Evolutionary conservation across 2,888 invertebrate genomes (phyloP).

Genomic region (Diachrysia chrysitis): DNA sequence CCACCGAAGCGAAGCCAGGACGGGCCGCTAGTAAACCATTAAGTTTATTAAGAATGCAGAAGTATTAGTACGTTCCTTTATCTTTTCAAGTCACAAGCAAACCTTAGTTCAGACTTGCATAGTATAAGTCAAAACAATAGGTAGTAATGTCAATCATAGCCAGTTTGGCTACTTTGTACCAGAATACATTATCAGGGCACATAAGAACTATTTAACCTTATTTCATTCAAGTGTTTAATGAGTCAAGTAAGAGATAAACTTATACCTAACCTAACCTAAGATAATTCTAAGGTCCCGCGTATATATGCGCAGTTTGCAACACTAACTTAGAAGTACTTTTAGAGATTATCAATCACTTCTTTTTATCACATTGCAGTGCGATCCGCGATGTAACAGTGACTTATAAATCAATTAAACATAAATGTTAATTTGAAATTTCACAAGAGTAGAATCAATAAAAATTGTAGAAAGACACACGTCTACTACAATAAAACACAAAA

Average conservation of each 20-base stretch:
- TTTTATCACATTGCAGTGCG: background rate
- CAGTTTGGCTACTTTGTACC: background rate
- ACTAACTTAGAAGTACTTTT: background rate
- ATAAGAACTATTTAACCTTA: background rate
- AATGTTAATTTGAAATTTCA: too few species aligned
- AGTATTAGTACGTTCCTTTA: background rate
- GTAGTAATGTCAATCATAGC: background rate
- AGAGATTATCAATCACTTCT: background rate
- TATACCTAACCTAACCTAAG: constrained; percentile 34
- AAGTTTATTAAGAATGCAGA: background rate
- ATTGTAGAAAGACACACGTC: background rate
- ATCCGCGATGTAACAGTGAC: too few species aligned
- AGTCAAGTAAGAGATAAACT: constrained; percentile 22
- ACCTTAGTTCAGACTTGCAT: background rate
- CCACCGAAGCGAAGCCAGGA: too few species aligned
- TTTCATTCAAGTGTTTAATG: constrained; percentile 14
- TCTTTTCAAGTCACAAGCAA: background rate
- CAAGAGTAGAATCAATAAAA: too few species aligned
- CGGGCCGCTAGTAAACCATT: too few species aligned
- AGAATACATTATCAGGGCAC: background rate
- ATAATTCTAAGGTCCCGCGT: constrained; percentile 13
- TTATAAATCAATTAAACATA: too few species aligned
- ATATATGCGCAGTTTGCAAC: constrained; percentile 4
- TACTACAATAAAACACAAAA: background rate
- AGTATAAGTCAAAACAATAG: background rate